Base-by-base conservation (phyloP, 1,140 invertebrate species). In the Sycophaga agraensis region DNA sequence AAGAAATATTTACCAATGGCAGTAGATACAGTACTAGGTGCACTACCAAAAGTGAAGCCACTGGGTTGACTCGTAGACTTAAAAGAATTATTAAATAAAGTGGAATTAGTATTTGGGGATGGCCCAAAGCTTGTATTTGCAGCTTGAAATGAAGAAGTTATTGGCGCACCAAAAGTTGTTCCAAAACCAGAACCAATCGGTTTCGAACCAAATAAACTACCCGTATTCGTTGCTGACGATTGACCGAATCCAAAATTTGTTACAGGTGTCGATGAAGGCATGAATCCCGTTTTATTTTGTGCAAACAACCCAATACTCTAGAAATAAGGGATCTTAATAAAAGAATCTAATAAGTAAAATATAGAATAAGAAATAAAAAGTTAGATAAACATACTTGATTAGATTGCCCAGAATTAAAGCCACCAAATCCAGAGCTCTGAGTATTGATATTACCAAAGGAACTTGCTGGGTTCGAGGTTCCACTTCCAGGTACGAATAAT, bases 131-230 rank as follows among this genome's bases (percentile, higher is more conserved):
- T 72, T 0, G 80, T 83, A 14, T 79, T 73, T 16, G 79, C 77
- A 0, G 77, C 65, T 12, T 35, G 46, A 7, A 62, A 50, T 2
- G 78, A 70, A 0, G 79, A 83, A 8, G 80, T 71, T 14, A 79
- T 76, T 0, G 75, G 65, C 9, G 81, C 43, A 7, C 80, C 81
- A 70, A 86, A 85, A 7, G 82, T 79, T 12, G 82, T 76, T 64
- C 87, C 86, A 70, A 88, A 87, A 2, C 80, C 79, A 22, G 80
- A 69, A 11, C 80, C 70, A 55, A 81, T 73, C 16, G 77, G 66
- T 69, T 82, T 81, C n/a, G 73, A 62, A 5, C 73, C 70, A 50
- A 82, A 81, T 24, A 85, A 67, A 40, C 70, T 75, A 14, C 77
- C 70, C 34, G 77, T 76, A 14, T 76, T 79, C 9, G 77, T 72